Evolutionary conservation across 2,888 invertebrate species (phyloP).

Genomic region (Encarsia formosa): DNA sequence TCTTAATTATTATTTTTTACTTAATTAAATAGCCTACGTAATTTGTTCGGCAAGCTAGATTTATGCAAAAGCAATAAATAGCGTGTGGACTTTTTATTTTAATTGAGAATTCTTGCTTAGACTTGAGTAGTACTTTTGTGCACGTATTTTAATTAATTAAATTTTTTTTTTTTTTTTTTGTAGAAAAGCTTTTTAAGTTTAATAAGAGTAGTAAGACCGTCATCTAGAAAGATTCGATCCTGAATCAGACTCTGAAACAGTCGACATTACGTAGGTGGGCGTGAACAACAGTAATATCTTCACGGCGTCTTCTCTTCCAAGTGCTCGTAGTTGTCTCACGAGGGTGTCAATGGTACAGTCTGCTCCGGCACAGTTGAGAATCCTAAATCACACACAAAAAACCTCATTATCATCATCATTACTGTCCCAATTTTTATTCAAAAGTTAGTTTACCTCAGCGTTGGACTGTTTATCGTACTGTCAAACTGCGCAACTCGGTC

Average conservation of each 20-base stretch:
- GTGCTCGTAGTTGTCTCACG: slow-evolving; percentile 43
- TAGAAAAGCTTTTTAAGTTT: slow-evolving; percentile 15
- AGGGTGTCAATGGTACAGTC: slow-evolving; percentile 45
- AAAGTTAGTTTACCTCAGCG: slow-evolving; percentile 37
- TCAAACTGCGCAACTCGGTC: slow-evolving; percentile 52
- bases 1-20: slow-evolving; percentile 4
- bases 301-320: slow-evolving; percentile 47
- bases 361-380: slow-evolving; percentile 43
- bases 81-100: slow-evolving; percentile 2
- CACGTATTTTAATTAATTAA: slow-evolving; percentile 1
- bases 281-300: slow-evolving; percentile 45
- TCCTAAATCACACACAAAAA: slow-evolving; percentile 30
- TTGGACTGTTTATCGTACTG: slow-evolving; percentile 46
- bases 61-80: slow-evolving; percentile 19
- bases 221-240: slow-evolving; percentile 50
- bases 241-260: slow-evolving; percentile 45
- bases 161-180: background rate
- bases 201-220: slow-evolving; percentile 39
- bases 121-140: slow-evolving; percentile 1
- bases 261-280: slow-evolving; percentile 43
- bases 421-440: background rate
- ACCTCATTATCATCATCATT: background rate
- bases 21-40: background rate
- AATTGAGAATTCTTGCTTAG: slow-evolving; percentile 9
- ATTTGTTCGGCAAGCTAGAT: slow-evolving; percentile 14